Conservation (phyloP, 1,140 invertebrate genomes). For the Liolophura sinensis region DNA sequence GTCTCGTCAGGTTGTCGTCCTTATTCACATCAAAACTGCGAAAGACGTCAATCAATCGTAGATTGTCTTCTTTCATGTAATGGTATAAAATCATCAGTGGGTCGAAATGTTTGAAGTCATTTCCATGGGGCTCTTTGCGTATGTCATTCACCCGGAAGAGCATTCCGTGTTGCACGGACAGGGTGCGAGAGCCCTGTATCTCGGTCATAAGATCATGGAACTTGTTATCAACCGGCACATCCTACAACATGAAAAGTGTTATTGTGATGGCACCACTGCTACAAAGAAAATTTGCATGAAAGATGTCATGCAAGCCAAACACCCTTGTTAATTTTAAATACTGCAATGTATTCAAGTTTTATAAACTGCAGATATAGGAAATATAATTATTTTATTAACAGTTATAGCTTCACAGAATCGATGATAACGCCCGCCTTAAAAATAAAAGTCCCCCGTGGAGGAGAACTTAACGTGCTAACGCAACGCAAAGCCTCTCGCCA, state of each 20-base stretch:
- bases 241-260: constrained; percentile 16
- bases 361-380: too few species aligned
- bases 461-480: too few species aligned
- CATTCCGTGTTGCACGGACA: constrained; percentile 26
- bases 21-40: constrained; percentile 25
- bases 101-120: constrained; percentile 36
- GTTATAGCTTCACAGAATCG: too few species aligned
- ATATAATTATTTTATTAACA: too few species aligned
- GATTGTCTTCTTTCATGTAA: constrained; percentile 37
- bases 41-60: constrained; percentile 34
- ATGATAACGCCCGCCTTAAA: too few species aligned
- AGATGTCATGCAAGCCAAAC: too few species aligned
- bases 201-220: constrained; percentile 22
- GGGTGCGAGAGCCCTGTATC: constrained; percentile 13
- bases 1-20: constrained; percentile 23
- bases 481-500: too few species aligned
- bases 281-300: too few species aligned
- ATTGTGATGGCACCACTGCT: too few species aligned
- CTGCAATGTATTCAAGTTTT: too few species aligned
- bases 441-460: too few species aligned
- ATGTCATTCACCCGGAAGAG: constrained; percentile 23
- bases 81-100: constrained; percentile 33
- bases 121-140: constrained; percentile 21
- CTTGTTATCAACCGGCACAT: constrained; percentile 30
- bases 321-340: too few species aligned